Percentiles rank a stretch among this genome's conserved stretches.
phyloP scores from a whole-genome alignment of 2,113 vertebrate species.

The Microtus oregoni region DNA sequence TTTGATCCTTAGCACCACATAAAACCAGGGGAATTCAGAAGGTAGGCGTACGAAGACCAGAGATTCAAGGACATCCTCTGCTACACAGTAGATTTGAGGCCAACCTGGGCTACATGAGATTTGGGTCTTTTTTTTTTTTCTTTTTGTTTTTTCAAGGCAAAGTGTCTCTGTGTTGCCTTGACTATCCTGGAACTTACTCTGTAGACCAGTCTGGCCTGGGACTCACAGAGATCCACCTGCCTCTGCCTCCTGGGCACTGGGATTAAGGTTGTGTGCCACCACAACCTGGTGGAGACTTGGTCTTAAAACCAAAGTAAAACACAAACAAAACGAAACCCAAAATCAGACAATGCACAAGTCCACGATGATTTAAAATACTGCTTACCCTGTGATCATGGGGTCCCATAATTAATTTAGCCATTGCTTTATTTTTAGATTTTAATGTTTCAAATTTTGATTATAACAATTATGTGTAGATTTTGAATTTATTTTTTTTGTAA shows the following conservation, averaged over 20 bases:
- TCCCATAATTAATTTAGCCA: not conserved
- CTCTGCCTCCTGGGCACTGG: not conserved
- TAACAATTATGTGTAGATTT: not conserved
- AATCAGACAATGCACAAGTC: too few relatives aligned
- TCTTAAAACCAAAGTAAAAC: not conserved
- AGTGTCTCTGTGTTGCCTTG: not conserved
- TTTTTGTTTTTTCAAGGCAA: not conserved
- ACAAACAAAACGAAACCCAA: not conserved
- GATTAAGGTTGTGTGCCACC: not conserved
- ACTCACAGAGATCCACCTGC: not conserved
- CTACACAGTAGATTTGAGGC: not conserved
- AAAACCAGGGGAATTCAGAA: not conserved
- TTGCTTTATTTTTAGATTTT: not conserved
- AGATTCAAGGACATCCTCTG: not conserved
- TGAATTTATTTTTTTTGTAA: not conserved
- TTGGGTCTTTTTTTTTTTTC: not conserved
- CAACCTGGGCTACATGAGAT: not conserved
- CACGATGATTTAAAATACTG: not conserved
- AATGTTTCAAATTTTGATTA: conserved; percentile 9
- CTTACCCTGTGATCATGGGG: not conserved
- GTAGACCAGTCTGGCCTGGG: not conserved
- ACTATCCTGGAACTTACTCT: not conserved
- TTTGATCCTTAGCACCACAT: not conserved
- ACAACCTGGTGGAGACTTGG: not conserved
- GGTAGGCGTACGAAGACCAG: not conserved